Percentiles rank a stretch among this genome's conserved stretches.
Evolutionary conservation across 2,113 vertebrate genomes (phyloP).

Genomic region (Limanda limanda): DNA sequence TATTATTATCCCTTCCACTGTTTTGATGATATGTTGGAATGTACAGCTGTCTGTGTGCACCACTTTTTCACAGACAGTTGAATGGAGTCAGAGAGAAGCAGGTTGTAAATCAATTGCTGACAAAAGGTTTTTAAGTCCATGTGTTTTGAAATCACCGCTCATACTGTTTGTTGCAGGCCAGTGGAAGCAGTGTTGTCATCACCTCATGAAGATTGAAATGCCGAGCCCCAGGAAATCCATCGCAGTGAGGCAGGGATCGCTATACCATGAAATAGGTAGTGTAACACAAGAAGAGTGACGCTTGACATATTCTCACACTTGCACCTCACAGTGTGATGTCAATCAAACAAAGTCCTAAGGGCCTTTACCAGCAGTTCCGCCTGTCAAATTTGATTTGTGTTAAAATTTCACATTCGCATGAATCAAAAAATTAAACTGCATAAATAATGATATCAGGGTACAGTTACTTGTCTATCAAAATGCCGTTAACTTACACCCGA

Average conservation of each 20-base stretch:
- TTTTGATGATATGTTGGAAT: no score
- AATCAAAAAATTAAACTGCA: not conserved
- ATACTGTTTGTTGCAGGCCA: constrained; percentile 73
- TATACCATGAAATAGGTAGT: constrained; percentile 90
- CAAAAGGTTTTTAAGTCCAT: not conserved
- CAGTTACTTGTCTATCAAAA: not conserved
- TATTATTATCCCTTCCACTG: no score
- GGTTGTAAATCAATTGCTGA: not conserved
- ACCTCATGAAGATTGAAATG: constrained; percentile 86
- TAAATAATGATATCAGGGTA: not conserved
- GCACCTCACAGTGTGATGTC: not conserved
- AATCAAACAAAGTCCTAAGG: no score
- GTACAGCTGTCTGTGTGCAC: no score
- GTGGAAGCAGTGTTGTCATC: constrained; percentile 89
- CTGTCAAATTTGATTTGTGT: not conserved
- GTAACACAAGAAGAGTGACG: not conserved
- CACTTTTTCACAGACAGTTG: not conserved
- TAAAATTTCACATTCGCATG: not conserved
- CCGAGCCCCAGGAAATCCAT: constrained; percentile 75
- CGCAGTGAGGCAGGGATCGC: constrained; percentile 84
- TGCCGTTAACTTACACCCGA: not conserved
- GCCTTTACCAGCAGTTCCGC: not conserved
- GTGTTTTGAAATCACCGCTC: not conserved
- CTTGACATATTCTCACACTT: not conserved
- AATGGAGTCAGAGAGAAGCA: not conserved